A percentile compares a stretch with the other conserved stretches of the same genome.
Evolutionary conservation across 2,113 vertebrate genomes (phyloP).

Genomic region (Dipodomys spectabilis): DNA sequence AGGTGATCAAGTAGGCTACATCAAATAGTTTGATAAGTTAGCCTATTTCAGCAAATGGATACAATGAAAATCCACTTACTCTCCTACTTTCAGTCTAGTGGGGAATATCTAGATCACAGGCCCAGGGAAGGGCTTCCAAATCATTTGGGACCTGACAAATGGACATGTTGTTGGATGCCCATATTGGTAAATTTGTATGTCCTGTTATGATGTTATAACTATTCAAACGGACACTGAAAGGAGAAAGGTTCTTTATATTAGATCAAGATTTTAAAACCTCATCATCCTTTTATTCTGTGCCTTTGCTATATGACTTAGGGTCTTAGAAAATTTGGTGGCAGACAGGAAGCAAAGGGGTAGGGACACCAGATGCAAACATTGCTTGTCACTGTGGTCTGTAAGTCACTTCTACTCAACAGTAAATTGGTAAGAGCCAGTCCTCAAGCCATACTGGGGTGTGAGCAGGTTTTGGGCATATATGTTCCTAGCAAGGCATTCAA

Average conservation of each 20-base stretch:
- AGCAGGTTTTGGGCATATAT: neutral
- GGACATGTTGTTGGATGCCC: too few species aligned
- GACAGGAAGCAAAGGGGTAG: neutral
- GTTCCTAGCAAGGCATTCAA: neutral
- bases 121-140: too few species aligned
- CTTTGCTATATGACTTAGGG: neutral
- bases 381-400: neutral
- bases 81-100: neutral
- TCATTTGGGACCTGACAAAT: too few species aligned
- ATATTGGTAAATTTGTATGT: too few species aligned
- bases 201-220: too few species aligned
- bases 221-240: too few species aligned
- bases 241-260: too few species aligned
- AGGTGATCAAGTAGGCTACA: neutral
- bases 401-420: fast-evolving
- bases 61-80: neutral
- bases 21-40: neutral
- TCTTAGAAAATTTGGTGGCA: neutral
- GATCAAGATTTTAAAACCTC: fast-evolving
- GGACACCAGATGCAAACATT: neutral
- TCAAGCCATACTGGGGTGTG: neutral
- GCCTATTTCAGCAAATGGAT: neutral
- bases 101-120: too few species aligned
- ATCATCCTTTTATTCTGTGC: fast-evolving
- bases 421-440: neutral